Evolutionary conservation across 2,113 vertebrate genomes (phyloP).

Genomic region (Chaetodon trifascialis): DNA sequence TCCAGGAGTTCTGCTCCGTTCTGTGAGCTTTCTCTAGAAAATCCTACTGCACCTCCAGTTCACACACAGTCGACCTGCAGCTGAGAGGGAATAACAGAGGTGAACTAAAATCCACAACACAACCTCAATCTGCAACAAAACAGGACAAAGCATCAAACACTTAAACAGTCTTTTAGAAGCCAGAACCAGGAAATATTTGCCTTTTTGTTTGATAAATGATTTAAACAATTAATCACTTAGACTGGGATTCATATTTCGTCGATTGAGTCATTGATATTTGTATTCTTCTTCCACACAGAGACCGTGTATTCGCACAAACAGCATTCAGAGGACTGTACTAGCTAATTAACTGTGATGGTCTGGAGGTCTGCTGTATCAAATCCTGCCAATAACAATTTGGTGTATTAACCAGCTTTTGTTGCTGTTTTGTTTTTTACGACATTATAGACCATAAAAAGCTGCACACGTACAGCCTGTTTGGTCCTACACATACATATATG

Average conservation of each 20-base stretch:
- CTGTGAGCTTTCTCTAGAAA: neutral
- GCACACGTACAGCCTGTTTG: slow-evolving; percentile 7
- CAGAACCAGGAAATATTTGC: neutral
- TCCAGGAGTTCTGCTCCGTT: neutral
- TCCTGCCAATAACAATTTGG: neutral
- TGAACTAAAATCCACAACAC: too few species aligned
- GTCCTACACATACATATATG: slow-evolving; percentile 13
- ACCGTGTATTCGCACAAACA: neutral
- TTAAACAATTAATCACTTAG: too few species aligned
- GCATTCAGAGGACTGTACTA: neutral
- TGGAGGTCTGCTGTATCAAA: neutral
- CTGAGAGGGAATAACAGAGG: neutral
- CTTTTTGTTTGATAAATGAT: too few species aligned
- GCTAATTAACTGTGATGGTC: neutral
- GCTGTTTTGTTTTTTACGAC: neutral
- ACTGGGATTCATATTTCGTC: neutral
- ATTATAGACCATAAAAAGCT: neutral
- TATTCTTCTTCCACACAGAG: neutral
- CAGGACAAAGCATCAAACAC: too few species aligned
- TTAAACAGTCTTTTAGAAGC: too few species aligned
- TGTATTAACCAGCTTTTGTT: neutral
- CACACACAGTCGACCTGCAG: neutral
- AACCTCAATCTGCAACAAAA: too few species aligned
- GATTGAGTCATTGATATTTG: neutral
- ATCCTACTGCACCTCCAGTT: neutral